Evolutionary conservation across 2,113 vertebrate genomes (phyloP), one percentile per base, ranked within the genome.

Genomic region (Sterrhoptilus dennistouni): DNA sequence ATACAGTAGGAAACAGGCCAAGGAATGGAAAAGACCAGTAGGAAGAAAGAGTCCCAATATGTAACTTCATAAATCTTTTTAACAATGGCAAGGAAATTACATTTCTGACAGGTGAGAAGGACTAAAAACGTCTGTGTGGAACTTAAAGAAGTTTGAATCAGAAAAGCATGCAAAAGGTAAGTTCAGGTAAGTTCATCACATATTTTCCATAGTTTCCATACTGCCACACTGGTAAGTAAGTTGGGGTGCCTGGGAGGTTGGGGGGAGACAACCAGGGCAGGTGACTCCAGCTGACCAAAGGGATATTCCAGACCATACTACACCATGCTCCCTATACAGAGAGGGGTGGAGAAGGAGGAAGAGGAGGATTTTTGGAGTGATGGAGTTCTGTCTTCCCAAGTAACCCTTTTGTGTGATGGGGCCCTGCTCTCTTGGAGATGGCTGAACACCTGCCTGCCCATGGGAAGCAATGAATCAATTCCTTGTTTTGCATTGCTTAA

Each of bases 321-420:
- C 27, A 52, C 27, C 60, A 36, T 36, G 27, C 36, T 81, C 59
- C 33, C 5, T 28, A 9, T n/a, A 36, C 11, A 44, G 12, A 20
- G 18, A 50, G 8, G 18, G 15, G 22, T 23, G 44, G 31, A 59
- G 19, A 28, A 36, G 33, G 44, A 66, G 10, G 36, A 44, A 72
- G 24, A 16, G 18, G 2, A 3, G 5, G 8, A 27, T 36, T 13
- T 66, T 74, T 38, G 33, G 5, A 52, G 8, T 24, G 44, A 15
- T 57, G 27, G 8, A 13, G 4, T 57, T 80, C 72, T 80, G 17
- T 80, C 25, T 56, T 80, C 17, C 17, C 35, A 49, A 63, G 42
- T 21, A 8, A 72, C 9, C 0, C 21, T 72, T 50, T 13, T 11
- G 8, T 0, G 0, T 44, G 17, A 15, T 33, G 22, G 12, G 31